Evolutionary conservation across 1,140 invertebrate species (phyloP), one percentile per base, ranked within the genome.

Genomic region (Bilobella aurantiaca): DNA sequence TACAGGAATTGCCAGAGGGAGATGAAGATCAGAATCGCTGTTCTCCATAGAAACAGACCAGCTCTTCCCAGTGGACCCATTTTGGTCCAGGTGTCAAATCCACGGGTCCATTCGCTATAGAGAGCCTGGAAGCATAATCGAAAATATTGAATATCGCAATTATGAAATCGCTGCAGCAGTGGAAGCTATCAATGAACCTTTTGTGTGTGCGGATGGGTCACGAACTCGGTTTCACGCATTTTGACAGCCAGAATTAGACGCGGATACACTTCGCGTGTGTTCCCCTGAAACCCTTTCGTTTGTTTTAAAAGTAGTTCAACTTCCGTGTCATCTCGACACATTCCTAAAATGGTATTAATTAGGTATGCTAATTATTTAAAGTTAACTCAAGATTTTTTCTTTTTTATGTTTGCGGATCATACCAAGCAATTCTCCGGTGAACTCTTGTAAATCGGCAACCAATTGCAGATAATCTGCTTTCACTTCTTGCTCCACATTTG

Each of bases 191-290:
- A 12, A 23, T 18, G 2, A 69, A 86, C 80, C 74, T 87, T 84
- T 75, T 89, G 87, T 23, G 86, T 83, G 71, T 87, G 85, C 0
- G 86, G 82, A 75, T 89, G 86, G 1, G 87, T 84, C 0, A 89
- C 85, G 73, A 89, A 88, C 74, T 81, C 81, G 74, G 87, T 88
- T 72, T 89, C 86, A 69, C 84, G 82, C 73, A 83, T 84, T 73
- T 87, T 85, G 64, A 89, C 80, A 0, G 86, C 87, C 62, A 88
- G 75, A 60, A 86, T 80, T 1, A 90, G 74, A 30, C 87, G 76
- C 1, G 85, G 85, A 57, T 80, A 81, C 3, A 81, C 37, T 76
- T 78, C 57, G 66, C 74, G 73, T 63, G 71, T 73, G 71, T 75
- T 34, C 27, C 75, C 72, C 32, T 62, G 32, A 65, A 65, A 72